Evolutionary conservation across 2,113 vertebrate species (phyloP), one percentile per base, ranked within the genome.

Genomic region (Tupaia tana): DNA sequence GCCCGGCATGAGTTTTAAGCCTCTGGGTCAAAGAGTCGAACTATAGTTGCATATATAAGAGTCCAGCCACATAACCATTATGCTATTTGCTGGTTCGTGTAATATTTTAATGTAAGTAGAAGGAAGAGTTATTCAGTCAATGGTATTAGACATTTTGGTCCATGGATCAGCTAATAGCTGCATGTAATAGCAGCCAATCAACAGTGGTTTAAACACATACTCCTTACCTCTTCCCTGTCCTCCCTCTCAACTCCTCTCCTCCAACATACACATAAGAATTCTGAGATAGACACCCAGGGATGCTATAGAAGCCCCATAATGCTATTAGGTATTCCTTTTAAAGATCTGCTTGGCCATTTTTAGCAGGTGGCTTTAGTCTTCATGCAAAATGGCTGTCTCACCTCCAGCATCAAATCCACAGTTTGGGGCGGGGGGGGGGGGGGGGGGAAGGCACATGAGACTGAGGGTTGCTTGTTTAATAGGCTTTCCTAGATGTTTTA

Each of bases 141-240:
- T 29, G 63, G 6, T 31, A 59, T 12, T 75, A 31, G 63, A 58
- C 22, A 19, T 31, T 83, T 77, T 24, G 75, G 43, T 95, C 81
- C 34, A n/a, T 77, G 52, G 61, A 66, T 86, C 74, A 95, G n/a
- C 64, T 75, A 82, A 69, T 61, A 73, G 13, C 25, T 66, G 8
- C 1, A 3, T 66, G 1, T 64, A 63, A 27, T 12, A 77, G 18
- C 25, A 69, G 14, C 29, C 75, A 77, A 1, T 2, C 82, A 83
- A 54, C 7, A n/a, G 15, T 22, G 3, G 29, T 43, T 85, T 78
- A 81, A 61, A 19, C 19, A 84, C 19, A 63, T 52, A 54, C 19
- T 52, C 18, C 6, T 1, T 43, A 14, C 63, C 8, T 15, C 1
- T 3, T 56, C 34, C 14, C 0, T 19, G n/a, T n/a, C n/a, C n/a